Evolutionary conservation across 1,140 invertebrate species (phyloP).

Genomic region (Wasmannia auropunctata): DNA sequence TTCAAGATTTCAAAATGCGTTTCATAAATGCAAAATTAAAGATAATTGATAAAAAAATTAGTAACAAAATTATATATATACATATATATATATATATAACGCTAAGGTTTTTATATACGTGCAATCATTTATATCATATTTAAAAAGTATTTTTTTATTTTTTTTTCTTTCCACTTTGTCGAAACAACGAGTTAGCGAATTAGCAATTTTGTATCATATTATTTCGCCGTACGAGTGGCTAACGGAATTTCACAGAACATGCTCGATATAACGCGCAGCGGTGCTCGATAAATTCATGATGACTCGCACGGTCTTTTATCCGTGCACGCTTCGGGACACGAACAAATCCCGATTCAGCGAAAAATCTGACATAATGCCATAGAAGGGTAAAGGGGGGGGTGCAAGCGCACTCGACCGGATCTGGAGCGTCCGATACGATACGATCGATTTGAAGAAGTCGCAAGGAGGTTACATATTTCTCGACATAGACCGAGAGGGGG

Average conservation of each 20-base stretch:
- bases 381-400: background rate
- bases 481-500: background rate
- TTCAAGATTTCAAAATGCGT: background rate
- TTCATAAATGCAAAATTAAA: background rate
- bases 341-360: conserved; percentile 49
- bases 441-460: conserved; percentile 48
- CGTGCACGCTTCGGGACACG: conserved; percentile 24
- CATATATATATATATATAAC: no score
- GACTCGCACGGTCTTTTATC: conserved; percentile 33
- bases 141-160: background rate
- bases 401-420: conserved; percentile 50
- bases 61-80: background rate
- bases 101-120: no score
- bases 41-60: background rate
- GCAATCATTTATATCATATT: background rate
- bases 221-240: background rate
- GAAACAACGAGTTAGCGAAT: conserved; percentile 5
- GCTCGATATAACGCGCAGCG: background rate
- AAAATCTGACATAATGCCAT: conserved; percentile 58
- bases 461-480: conserved; percentile 27
- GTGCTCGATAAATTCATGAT: conserved; percentile 42
- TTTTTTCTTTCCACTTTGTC: background rate
- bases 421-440: conserved; percentile 58
- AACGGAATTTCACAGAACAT: background rate
- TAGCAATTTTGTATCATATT: background rate